A percentile compares a stretch with the other conserved stretches of the same genome.
phyloP scores from a whole-genome alignment of 1,140 invertebrate genomes.

The Cyclargus thomasi region DNA sequence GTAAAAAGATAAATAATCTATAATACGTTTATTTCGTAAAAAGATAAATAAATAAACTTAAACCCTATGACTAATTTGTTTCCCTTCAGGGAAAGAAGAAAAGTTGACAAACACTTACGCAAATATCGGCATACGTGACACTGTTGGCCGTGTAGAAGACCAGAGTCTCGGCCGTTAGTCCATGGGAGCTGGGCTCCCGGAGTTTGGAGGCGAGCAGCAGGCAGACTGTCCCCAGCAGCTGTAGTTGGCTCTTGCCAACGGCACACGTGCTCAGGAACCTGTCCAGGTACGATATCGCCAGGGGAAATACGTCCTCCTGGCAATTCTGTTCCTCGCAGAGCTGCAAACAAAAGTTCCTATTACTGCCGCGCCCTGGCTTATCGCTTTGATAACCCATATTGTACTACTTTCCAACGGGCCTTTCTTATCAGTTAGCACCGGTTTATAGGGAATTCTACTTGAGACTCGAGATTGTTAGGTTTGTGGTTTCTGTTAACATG shows the following conservation, averaged over 20 bases:
- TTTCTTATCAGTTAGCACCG: conserved; percentile 46
- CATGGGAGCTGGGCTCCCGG: conserved; percentile 82
- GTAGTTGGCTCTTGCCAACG: conserved; percentile 88
- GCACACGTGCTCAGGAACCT: conserved; percentile 89
- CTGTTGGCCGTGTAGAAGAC: conserved; percentile 95
- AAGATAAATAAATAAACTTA: too few relatives aligned
- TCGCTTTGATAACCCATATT: conserved; percentile 71
- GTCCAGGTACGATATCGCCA: conserved; percentile 95
- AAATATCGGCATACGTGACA: conserved; percentile 87
- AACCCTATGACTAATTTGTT: too few relatives aligned
- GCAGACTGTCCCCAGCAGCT: conserved; percentile 91
- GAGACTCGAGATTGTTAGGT: neutral
- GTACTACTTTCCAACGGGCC: conserved; percentile 51
- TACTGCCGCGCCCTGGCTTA: conserved; percentile 48
- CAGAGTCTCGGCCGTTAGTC: conserved; percentile 86
- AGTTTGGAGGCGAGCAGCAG: conserved; percentile 94
- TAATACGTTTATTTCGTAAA: too few relatives aligned
- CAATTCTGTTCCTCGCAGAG: conserved; percentile 94
- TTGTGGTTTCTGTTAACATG: neutral
- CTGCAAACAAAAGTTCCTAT: conserved; percentile 74
- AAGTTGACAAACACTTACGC: conserved; percentile 79
- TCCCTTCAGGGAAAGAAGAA: too few relatives aligned
- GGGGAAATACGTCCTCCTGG: conserved; percentile 92
- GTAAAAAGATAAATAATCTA: too few relatives aligned
- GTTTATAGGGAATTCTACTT: conserved; percentile 1